Evolutionary conservation across 92 coral and sea anemone genomes (phyloP).

Genomic region (Actinernus sp.): DNA sequence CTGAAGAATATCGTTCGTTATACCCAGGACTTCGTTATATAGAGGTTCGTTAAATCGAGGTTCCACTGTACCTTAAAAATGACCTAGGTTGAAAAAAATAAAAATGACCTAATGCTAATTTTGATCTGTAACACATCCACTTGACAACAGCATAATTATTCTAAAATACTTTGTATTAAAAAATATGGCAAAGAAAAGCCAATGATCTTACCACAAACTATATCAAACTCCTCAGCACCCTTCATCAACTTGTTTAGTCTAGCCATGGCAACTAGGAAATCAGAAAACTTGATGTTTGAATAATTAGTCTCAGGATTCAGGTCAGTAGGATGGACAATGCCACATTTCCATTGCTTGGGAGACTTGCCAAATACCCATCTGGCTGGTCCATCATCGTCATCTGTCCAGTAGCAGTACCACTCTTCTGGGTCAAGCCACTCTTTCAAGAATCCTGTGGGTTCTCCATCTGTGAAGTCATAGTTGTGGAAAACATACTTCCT

Average conservation of each 20-base stretch:
- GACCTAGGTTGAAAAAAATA: too few relatives aligned
- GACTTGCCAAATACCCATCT: neutral
- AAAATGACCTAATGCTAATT: too few relatives aligned
- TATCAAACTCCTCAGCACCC: constrained; percentile 25
- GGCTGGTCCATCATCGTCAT: neutral
- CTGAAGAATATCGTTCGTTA: too few relatives aligned
- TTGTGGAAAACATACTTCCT: constrained; percentile 1
- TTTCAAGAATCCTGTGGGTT: neutral
- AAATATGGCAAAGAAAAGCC: neutral
- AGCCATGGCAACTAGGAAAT: constrained; percentile 26
- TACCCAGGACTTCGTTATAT: too few relatives aligned
- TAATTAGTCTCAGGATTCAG: constrained; percentile 20
- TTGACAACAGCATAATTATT: too few relatives aligned
- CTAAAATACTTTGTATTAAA: too few relatives aligned
- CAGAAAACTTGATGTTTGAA: constrained; percentile 31
- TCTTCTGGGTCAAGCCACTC: neutral
- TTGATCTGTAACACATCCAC: too few relatives aligned
- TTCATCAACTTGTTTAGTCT: constrained; percentile 25
- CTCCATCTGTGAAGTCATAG: constrained; percentile 2
- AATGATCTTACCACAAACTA: constrained; percentile 36
- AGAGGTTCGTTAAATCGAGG: too few relatives aligned
- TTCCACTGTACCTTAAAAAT: too few relatives aligned
- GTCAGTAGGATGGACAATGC: constrained; percentile 41
- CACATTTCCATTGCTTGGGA: constrained; percentile 68
- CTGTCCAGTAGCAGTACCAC: constrained; percentile 3